Percentiles rank a stretch among this genome's conserved stretches.
Evolutionary conservation across 2,797 vertebrate species (phyloP).

Genomic region (Lithobates pipiens): DNA sequence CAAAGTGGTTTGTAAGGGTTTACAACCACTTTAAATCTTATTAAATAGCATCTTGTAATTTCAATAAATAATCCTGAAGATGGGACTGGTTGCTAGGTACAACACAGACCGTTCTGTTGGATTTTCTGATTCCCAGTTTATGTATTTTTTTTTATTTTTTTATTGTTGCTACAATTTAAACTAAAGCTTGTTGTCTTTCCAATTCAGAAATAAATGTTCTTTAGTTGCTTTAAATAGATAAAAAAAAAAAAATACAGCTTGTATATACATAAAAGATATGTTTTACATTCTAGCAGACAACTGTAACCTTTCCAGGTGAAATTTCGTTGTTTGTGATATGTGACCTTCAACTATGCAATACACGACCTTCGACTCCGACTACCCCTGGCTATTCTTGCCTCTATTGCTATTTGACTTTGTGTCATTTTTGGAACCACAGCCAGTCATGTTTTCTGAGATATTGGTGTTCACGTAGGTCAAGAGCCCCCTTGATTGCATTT

Average conservation of each 20-base stretch:
- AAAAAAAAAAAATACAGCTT: not conserved
- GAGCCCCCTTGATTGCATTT: not conserved
- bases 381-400: conserved; percentile 24
- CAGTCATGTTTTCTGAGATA: conserved; percentile 1
- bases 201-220: not conserved
- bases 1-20: too few relatives aligned
- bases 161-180: too few relatives aligned
- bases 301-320: conserved; percentile 37
- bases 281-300: conserved; percentile 6
- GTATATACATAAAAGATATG: not conserved
- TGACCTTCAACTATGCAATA: conserved; percentile 31
- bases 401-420: conserved; percentile 25
- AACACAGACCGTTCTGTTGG: too few relatives aligned
- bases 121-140: too few relatives aligned
- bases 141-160: too few relatives aligned
- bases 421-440: conserved; percentile 24
- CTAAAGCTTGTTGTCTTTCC: not conserved
- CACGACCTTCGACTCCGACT: not conserved
- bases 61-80: too few relatives aligned
- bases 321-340: conserved; percentile 11
- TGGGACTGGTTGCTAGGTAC: too few relatives aligned
- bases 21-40: too few relatives aligned
- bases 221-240: not conserved
- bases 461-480: conserved; percentile 34
- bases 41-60: too few relatives aligned